Evolutionary conservation across 2,797 vertebrate species (phyloP), one percentile per base, ranked within the genome.

Genomic region (Garrulus glandarius): DNA sequence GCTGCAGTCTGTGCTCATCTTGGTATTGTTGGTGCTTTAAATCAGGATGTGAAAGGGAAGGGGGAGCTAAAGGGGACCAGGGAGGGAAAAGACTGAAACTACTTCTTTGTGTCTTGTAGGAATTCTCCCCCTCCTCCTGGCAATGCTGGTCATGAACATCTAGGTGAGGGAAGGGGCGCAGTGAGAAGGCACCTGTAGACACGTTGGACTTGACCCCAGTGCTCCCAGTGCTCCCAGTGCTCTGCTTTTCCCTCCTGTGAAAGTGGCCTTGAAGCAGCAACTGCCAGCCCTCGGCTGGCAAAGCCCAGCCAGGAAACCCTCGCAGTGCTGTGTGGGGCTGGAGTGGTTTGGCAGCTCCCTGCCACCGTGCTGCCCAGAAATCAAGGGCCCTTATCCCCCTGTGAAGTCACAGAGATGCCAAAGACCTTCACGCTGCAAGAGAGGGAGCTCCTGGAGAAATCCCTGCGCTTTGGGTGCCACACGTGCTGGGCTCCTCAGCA

Each of bases 51-150:
- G 60, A 41, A 60, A 60, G 32, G 37, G 8, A 1, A 5, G 12
- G 29, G 29, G 46, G 26, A 59, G 56, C 13, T 23, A 13, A 60
- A 72, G 24, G 14, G 27, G 15, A 46, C 22, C 12, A 56, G 59
- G n/a, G 55, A 68, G 49, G 50, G 30, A 19, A 55, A 47, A 47
- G 24, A 36, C 27, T 87, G 59, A 71, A 82, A 37, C n/a, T 55
- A 53, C 60, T 55, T 30, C 5, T 65, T 74, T 72, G 27, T 55
- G 8, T 69, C 49, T 44, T 61, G 55, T 17, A 96, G 95, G 95
- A 76, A 34, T 92, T 72, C 43, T 96, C 29, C 95, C 93, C 26
- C 59, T 95, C 26, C 71, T 96, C 68, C 84, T 96, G 84, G 87
- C 87, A 11, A 2, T 84, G 50, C 89, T 96, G 84, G 12, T 93